phyloP scores from a whole-genome alignment of 2,113 vertebrate genomes.

The Chascanopsetta lugubris region DNA sequence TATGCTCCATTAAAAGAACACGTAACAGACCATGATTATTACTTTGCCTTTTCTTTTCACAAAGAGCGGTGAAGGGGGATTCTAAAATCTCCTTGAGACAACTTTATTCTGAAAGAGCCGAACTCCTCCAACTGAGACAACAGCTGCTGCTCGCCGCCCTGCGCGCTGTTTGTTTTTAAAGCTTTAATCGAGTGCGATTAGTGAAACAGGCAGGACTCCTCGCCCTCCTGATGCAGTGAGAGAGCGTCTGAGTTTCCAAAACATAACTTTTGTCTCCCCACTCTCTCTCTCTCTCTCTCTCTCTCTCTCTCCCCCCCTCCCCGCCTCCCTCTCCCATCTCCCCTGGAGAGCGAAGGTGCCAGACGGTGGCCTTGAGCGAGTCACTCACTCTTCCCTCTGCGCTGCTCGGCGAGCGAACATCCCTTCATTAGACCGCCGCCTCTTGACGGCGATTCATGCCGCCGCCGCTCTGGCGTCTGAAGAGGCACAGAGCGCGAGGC shows the following conservation, averaged over 20 bases:
- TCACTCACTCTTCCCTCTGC: constrained; percentile 63
- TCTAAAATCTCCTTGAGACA: neutral
- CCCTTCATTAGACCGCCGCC: constrained; percentile 71
- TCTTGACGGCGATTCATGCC: constrained; percentile 71
- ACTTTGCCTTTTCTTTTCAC: neutral
- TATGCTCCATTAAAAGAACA: no score
- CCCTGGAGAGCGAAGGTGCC: constrained; percentile 57
- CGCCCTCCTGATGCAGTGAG: constrained; percentile 18
- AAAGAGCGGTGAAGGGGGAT: neutral
- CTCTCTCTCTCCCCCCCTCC: neutral
- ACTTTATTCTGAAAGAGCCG: no score
- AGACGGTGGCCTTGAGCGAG: constrained; percentile 66
- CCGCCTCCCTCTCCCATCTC: constrained; percentile 44
- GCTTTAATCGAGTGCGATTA: constrained; percentile 34
- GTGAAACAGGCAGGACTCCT: constrained; percentile 8
- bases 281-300: constrained; percentile 4
- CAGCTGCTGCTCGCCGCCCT: no score
- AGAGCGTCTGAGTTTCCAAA: constrained; percentile 35
- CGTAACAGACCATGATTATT: neutral
- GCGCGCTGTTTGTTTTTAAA: neutral
- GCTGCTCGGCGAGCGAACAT: constrained; percentile 54
- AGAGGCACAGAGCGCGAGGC: constrained; percentile 29
- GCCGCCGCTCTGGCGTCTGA: constrained; percentile 63
- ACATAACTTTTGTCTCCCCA: constrained; percentile 47
- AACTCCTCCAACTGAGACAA: no score